Evolutionary conservation across 2,888 invertebrate species (phyloP), one percentile per base, ranked within the genome.

Genomic region (Nymphalis urticae): DNA sequence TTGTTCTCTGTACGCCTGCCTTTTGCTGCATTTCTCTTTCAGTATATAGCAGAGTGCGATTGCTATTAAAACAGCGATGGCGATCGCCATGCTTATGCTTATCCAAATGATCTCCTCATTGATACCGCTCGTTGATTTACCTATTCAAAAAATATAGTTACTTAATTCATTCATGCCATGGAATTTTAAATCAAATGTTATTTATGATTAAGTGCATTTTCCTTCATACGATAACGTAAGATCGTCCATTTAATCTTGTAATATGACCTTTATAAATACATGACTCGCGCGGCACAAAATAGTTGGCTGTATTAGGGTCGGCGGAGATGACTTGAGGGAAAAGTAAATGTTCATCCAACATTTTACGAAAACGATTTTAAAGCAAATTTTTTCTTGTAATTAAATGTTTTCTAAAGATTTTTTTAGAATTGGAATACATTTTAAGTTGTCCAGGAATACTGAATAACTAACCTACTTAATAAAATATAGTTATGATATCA

Each of bases 91-190:
- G 65, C 96, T 96, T 85, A 97, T 96, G 89, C 96, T 96, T 80
- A 97, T 96, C 97, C 97, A 97, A 83, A 97, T 97, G 77, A 97
- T 97, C 87, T 97, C 97, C 85, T 97, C 97, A 87, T 97, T 97
- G 85, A 97, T 96, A 69, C 97, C 97, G 79, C 96, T 96, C 81
- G 96, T 96, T 42, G 96, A 96, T 79, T 96, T 95, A 68, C 96
- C 97, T 97, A 94, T n/a, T 73, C 72, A 71, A 68, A 74, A 76
- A 66, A 62, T 54, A 58, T 27, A 27, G n/a, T 54, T 48, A 51
- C 21, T 42, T 42, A 42, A 13, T 42, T 42, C 1, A 4, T 42
- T 42, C 42, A 13, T 13, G 42, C 13, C 42, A 2, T 42, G 3
- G 42, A 42, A 42, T 42, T 42, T 13, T 42, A 42, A 13, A 42